A percentile compares a stretch with the other conserved stretches of the same genome.
These are phyloP conservation scores for Xanthia icteritia DNA, from an alignment of 2,888 invertebrate species.

Conservation along the genomic window DNA sequence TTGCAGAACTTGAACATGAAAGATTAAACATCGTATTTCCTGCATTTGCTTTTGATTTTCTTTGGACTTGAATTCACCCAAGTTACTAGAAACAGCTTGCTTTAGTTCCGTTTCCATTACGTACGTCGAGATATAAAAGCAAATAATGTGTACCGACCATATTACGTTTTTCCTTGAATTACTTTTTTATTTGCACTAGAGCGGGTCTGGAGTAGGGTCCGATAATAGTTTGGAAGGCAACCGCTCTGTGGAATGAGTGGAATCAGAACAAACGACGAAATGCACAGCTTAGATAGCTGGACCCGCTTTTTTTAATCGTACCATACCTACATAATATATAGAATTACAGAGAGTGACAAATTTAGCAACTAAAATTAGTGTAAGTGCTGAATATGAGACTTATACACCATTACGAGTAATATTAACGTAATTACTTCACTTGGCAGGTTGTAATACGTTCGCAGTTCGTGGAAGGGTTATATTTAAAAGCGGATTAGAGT, in stretches of 20 bases:
- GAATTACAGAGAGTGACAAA: not conserved
- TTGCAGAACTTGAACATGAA: not conserved
- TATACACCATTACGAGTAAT: conserved; percentile 5
- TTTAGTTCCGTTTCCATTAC: conserved; percentile 2
- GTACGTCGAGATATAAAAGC: conserved; percentile 10
- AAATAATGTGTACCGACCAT: conserved; percentile 34
- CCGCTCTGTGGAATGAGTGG: not conserved
- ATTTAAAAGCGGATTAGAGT: not conserved
- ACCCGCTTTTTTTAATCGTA: not conserved
- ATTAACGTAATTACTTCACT: conserved; percentile 4
- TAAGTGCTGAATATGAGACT: conserved; percentile 10
- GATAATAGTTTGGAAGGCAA: conserved; percentile 29
- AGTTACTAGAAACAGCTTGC: conserved; percentile 1
- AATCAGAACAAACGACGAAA: conserved; percentile 40
- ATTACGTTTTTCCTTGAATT: conserved; percentile 27
- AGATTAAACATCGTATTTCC: not conserved
- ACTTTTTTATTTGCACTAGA: conserved; percentile 48
- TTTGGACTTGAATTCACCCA: not conserved
- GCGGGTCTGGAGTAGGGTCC: conserved; percentile 21
- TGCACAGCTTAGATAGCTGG: conserved; percentile 16
- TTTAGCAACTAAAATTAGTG: not conserved
- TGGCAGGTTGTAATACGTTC: not conserved
- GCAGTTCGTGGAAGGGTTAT: not conserved
- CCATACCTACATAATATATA: not conserved
- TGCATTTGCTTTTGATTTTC: conserved; percentile 3